Conservation (phyloP, 2,888 invertebrate species). For the Dendrolimus houi region DNA sequence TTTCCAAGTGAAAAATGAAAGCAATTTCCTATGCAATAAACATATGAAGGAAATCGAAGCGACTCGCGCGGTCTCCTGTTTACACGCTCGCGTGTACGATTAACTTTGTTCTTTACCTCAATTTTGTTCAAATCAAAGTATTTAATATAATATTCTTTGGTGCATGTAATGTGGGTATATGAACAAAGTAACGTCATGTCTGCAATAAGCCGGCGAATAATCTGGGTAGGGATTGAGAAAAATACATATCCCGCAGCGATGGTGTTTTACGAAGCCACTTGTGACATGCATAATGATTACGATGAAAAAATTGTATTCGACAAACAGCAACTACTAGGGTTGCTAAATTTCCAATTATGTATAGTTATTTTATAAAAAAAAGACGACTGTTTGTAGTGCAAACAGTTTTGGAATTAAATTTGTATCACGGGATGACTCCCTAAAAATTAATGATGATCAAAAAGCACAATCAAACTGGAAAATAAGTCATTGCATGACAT, state of each 20-base stretch:
- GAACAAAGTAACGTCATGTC: not conserved
- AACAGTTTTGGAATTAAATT: no score
- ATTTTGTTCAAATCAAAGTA: conserved; percentile 12
- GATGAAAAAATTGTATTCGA: no score
- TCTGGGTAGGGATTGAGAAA: conserved; percentile 20
- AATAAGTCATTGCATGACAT: no score
- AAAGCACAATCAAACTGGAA: no score
- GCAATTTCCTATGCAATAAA: conserved; percentile 38
- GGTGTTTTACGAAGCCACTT: no score
- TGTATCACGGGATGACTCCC: no score
- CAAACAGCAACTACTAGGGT: no score
- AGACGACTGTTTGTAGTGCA: no score
- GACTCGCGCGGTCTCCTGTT: conserved; percentile 22
- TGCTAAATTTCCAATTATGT: no score
- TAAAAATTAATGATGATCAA: no score
- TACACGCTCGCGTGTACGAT: conserved; percentile 21
- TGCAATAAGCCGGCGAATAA: not conserved
- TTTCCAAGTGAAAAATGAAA: conserved; percentile 39
- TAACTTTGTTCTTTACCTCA: conserved; percentile 21
- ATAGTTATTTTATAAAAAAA: no score
- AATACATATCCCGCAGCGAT: conserved; percentile 19
- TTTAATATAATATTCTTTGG: not conserved
- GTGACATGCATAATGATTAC: no score
- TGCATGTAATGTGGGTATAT: not conserved
- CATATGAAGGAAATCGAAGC: conserved; percentile 29